Base-by-base conservation (phyloP, 2,888 invertebrate species). In the Lymantria dispar region DNA sequence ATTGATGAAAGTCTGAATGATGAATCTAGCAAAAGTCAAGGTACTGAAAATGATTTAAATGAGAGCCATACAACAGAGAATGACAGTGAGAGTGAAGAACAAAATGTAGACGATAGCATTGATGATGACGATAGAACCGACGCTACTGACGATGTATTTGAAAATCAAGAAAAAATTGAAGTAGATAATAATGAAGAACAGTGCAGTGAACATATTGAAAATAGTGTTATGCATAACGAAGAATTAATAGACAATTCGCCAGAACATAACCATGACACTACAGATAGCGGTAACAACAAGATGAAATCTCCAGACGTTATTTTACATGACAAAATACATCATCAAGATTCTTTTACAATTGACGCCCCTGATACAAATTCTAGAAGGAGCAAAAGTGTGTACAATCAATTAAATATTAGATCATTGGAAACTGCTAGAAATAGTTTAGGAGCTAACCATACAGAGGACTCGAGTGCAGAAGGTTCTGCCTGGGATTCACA, bases 401-500 rank as follows among this genome's bases (percentile, higher is more conserved):
- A 56, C 3, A 76, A 75, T 22, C 70, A 60, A 15, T 48, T 74
- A 0, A 68, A 68, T 44, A 60, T 76, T 0, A 72, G 54, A 55
- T 74, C 71, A 1, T 85, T 83, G 15, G 78, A 68, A 0, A 71
- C 83, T 0, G 62, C 60, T 0, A 74, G 78, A 62, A 76, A 82
- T 12, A 85, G 81, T 38, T 71, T 65, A 1, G 75, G 70, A 0
- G 79, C 79, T 1, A 80, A 82, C 53, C 79, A 74, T 14, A 12
- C 38, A 12, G 8, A 11, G 12, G 72, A 81, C 55, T 88, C 86
- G 1, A 87, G 81, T 36, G 81, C 73, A 0, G 87, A 86, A 70
- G 80, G 82, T 1, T 89, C 90, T 0, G 85, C 82, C 0, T 90
- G 90, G 90, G 90, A 90, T 43, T 90, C 90, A 0, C 90, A 90